Percentiles rank a stretch among this genome's conserved stretches.
phyloP scores from a whole-genome alignment of 2,888 invertebrate genomes.

The Phorcus lineatus region DNA sequence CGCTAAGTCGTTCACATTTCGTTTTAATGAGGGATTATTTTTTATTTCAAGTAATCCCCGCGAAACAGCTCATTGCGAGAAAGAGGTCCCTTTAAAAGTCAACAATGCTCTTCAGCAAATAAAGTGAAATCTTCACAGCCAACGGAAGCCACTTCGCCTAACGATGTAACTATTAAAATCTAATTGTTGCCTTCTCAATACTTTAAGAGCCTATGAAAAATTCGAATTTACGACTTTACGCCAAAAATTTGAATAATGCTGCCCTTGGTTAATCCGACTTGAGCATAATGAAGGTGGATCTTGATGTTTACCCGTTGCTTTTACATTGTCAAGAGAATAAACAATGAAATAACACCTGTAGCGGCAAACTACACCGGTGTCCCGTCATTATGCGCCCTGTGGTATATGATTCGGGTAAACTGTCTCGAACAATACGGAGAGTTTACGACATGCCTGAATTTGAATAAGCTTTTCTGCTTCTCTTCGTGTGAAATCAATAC shows the following conservation, averaged over 20 bases:
- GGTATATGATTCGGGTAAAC: neutral
- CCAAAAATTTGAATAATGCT: neutral
- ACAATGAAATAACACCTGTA: neutral
- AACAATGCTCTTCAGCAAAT: neutral
- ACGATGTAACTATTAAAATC: neutral
- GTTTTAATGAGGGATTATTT: neutral
- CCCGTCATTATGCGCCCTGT: neutral
- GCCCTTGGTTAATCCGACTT: neutral
- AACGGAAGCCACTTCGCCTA: neutral
- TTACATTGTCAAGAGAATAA: neutral
- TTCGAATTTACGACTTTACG: neutral
- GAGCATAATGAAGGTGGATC: neutral
- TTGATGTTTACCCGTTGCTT: neutral
- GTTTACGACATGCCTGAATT: neutral
- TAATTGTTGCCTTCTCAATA: neutral
- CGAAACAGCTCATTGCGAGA: neutral
- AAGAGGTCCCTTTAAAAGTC: neutral
- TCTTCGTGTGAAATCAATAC: too few species aligned
- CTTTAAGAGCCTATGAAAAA: conserved; percentile 1
- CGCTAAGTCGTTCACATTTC: too few species aligned
- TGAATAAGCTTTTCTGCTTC: too few species aligned
- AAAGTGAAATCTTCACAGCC: neutral
- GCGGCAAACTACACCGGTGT: neutral
- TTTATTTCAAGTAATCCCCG: neutral
- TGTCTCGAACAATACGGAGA: neutral